Evolutionary conservation across 2,888 invertebrate genomes (phyloP), one percentile per base, ranked within the genome.

Genomic region (Autographa gamma): DNA sequence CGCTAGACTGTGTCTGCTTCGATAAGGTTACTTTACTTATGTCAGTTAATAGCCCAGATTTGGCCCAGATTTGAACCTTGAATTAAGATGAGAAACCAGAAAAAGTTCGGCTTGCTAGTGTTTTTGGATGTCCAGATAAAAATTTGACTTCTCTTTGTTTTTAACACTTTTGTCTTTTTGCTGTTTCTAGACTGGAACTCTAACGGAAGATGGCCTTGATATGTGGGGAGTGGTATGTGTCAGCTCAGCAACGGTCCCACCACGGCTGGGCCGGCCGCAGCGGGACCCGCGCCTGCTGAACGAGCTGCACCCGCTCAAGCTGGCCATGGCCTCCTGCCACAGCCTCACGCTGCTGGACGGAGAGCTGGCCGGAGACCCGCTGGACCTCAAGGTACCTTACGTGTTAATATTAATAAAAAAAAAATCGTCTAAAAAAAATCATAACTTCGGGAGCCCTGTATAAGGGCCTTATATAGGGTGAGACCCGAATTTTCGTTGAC

Each of bases 121-220:
- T 3, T 25, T 25, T 25, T 25, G 25, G 25, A 25, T 25, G 25
- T 25, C 25, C 25, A 25, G 25, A 25, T 25, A 25, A 25, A 25
- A 2, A 25, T 25, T 1, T 25, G 25, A 25, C 3, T 25, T 25
- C 25, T 25, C 3, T 25, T 25, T 25, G 25, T 25, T 25, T 25
- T 25, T 25, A 25, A 25, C 1, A 25, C 25, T 25, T 25, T 25
- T 25, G 25, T 25, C 1, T 25, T 25, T 25, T 68, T 63, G 31
- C 65, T 2, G 1, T 62, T 78, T 92, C 16, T 90, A 98, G 98
- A 99, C 99, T 19, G 99, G 99, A 14, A 99, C 99, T 0, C 92
- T 99, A 74, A 99, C 99, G 0, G 99, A 99, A 91, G 99, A 99
- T 90, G 99, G 99, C 0, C 92, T 99, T 34, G 99, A 99, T 93